Conservation (phyloP, 2,113 vertebrate genomes). For the Rattus rattus region DNA sequence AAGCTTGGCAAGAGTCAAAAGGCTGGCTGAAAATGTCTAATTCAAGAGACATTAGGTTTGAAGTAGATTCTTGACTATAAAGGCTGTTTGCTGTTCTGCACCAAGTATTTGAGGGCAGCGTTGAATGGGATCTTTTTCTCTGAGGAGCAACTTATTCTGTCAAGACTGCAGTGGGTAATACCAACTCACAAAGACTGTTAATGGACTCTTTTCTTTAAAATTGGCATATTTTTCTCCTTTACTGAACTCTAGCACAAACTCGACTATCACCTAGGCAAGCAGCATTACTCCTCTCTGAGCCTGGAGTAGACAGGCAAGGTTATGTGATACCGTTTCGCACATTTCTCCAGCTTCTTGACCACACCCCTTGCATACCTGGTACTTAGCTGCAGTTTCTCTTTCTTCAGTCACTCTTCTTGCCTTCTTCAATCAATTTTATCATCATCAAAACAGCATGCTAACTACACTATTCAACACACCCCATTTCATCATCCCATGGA, state of each 20-base stretch:
- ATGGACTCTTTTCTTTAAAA: background rate
- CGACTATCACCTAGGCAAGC: background rate
- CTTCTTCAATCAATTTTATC: background rate
- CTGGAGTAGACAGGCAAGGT: background rate
- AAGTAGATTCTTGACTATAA: constrained; percentile 56
- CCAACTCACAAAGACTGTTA: background rate
- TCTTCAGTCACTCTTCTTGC: background rate
- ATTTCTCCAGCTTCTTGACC: background rate
- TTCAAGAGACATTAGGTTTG: constrained; percentile 32
- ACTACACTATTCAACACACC: background rate
- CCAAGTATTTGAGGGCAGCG: constrained; percentile 46
- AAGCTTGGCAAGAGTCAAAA: background rate
- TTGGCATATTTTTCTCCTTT: background rate
- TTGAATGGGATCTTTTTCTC: constrained; percentile 44
- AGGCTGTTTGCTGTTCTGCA: constrained; percentile 27
- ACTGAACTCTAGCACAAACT: constrained; percentile 2
- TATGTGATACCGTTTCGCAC: background rate
- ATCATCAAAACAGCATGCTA: background rate
- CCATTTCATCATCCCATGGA: background rate
- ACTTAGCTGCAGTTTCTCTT: background rate
- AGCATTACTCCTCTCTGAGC: background rate
- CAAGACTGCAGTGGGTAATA: background rate
- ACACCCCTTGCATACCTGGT: background rate
- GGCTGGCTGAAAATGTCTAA: constrained; percentile 17
- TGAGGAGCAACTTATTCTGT: constrained; percentile 14